Evolutionary conservation across 2,888 invertebrate genomes (phyloP).

Genomic region (Gryllus longicercus): DNA sequence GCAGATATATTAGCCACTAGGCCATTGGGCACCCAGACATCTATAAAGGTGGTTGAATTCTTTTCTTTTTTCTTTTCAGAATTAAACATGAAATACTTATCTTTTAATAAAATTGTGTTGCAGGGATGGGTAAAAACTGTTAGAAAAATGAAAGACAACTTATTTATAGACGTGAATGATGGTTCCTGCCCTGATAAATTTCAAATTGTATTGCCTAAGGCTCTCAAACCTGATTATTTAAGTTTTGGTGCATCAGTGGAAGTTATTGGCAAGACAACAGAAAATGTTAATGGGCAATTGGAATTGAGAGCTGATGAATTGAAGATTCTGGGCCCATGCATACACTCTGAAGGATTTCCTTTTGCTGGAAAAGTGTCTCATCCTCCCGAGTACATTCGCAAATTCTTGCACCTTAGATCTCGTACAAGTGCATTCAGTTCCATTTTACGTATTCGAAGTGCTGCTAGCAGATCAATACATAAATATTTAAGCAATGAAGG

Average conservation of each 20-base stretch:
- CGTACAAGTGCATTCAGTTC: conserved; percentile 71
- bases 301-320: conserved; percentile 68
- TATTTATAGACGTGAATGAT: conserved; percentile 82
- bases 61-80: too few species aligned
- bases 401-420: conserved; percentile 75
- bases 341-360: conserved; percentile 68
- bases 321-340: conserved; percentile 63
- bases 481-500: conserved; percentile 65
- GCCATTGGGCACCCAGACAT: too few species aligned
- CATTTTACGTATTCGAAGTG: conserved; percentile 70
- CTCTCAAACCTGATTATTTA: conserved; percentile 51
- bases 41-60: too few species aligned
- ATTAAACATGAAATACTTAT: too few species aligned
- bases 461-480: conserved; percentile 66
- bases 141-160: conserved; percentile 72
- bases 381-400: conserved; percentile 71
- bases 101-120: conserved; percentile 38
- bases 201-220: conserved; percentile 65
- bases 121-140: conserved; percentile 89
- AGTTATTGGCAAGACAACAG: conserved; percentile 62
- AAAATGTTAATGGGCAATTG: conserved; percentile 63
- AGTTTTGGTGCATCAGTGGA: conserved; percentile 69
- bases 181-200: conserved; percentile 69
- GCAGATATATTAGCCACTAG: too few species aligned
- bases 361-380: conserved; percentile 73